Percentiles rank a stretch among this genome's conserved stretches.
Conservation (phyloP, 2,888 invertebrate genomes). For the Drosophila multiciliata region DNA sequence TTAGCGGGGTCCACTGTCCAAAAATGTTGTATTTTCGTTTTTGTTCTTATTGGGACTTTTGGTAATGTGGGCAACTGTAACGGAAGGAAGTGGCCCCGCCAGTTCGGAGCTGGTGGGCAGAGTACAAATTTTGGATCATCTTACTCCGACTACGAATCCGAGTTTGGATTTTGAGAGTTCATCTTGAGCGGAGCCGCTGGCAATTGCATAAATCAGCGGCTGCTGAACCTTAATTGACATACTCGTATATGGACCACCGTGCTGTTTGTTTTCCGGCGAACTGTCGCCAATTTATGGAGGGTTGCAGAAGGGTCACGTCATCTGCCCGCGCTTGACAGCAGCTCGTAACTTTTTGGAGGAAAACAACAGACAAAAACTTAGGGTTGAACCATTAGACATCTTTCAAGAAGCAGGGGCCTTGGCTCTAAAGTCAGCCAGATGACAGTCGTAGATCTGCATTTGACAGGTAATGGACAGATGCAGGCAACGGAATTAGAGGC, state of each 20-base stretch:
- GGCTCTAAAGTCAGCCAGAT: conserved; percentile 7
- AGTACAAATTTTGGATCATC: conserved; percentile 5
- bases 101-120: conserved; percentile 14
- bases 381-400: conserved; percentile 17
- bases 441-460: conserved; percentile 9
- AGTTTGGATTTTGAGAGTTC: conserved; percentile 26
- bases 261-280: conserved; percentile 61
- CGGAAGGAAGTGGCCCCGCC: conserved; percentile 70
- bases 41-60: background rate
- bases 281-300: conserved; percentile 76
- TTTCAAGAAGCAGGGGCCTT: background rate
- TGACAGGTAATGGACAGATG: conserved; percentile 2
- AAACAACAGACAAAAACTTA: background rate
- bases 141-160: conserved; percentile 9
- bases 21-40: conserved; percentile 28
- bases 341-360: conserved; percentile 53
- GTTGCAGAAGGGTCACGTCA: conserved; percentile 69
- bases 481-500: background rate
- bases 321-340: conserved; percentile 70
- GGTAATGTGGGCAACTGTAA: conserved; percentile 62
- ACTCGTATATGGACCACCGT: conserved; percentile 72
- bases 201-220: conserved; percentile 78
- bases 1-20: conserved; percentile 70
- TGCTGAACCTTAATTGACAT: conserved; percentile 72
- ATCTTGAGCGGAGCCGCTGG: conserved; percentile 40